Percentiles rank a stretch among this genome's conserved stretches.
These are phyloP conservation scores for Eulemur macaco DNA, from an alignment of 2,113 vertebrate species.

Conservation along the genomic window DNA sequence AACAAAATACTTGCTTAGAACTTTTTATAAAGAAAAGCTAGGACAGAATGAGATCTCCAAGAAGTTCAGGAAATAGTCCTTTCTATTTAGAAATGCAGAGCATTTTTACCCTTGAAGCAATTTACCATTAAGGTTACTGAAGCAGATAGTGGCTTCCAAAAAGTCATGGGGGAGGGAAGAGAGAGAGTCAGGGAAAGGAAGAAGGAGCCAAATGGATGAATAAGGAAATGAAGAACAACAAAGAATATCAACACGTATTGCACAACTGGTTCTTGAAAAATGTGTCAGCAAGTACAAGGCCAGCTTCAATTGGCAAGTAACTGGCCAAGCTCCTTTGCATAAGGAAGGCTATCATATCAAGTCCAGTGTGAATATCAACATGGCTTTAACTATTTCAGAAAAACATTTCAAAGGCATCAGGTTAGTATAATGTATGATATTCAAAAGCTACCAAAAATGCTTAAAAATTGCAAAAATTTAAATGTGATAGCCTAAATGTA, in stretches of 20 bases:
- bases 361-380: neutral
- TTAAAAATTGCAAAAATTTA: neutral
- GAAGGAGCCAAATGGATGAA: slow-evolving; percentile 69
- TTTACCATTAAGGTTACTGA: slow-evolving; percentile 47
- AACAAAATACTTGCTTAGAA: slow-evolving; percentile 37
- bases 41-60: neutral
- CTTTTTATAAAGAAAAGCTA: neutral
- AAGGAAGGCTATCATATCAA: slow-evolving; percentile 29
- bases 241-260: slow-evolving; percentile 66
- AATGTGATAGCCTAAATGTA: neutral
- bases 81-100: slow-evolving; percentile 47
- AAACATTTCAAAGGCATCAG: neutral
- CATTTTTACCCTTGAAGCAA: slow-evolving; percentile 37
- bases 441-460: neutral
- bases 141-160: slow-evolving; percentile 53
- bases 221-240: slow-evolving; percentile 66
- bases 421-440: neutral
- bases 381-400: slow-evolving; percentile 45
- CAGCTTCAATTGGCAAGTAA: slow-evolving; percentile 54
- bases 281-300: slow-evolving; percentile 59
- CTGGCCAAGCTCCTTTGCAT: slow-evolving; percentile 31
- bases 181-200: neutral
- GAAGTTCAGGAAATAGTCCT: slow-evolving; percentile 1
- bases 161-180: neutral
- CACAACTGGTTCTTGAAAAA: slow-evolving; percentile 69